phyloP scores from a whole-genome alignment of 2,888 invertebrate species.

The Eupithecia centaureata region DNA sequence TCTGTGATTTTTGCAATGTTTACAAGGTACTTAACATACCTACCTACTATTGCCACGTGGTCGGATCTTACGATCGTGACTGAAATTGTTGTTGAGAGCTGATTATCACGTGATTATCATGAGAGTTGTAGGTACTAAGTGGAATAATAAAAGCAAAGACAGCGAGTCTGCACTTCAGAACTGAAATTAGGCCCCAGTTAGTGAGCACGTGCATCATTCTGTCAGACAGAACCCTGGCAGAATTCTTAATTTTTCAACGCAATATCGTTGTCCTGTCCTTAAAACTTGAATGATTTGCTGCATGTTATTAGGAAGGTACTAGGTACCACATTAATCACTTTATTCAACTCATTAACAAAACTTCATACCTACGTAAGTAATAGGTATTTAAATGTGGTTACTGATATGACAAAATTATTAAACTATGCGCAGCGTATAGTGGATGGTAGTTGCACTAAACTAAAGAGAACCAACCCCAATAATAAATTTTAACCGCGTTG shows the following conservation, averaged over 20 bases:
- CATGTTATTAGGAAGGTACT: not conserved
- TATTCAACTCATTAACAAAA: no score
- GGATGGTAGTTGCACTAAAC: not conserved
- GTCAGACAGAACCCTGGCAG: not conserved
- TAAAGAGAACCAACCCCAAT: not conserved
- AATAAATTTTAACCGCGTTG: no score
- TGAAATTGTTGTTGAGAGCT: constrained; percentile 11
- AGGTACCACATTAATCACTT: not conserved
- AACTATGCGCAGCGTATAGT: not conserved
- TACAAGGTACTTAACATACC: constrained; percentile 45
- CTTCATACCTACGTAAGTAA: no score
- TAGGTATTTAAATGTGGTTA: no score
- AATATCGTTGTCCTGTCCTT: no score
- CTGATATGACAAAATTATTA: no score
- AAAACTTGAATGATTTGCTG: not conserved
- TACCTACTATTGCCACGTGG: not conserved
- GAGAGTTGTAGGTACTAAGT: not conserved
- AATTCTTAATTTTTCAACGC: no score
- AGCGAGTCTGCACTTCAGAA: no score
- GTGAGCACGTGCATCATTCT: no score
- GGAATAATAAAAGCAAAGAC: not conserved
- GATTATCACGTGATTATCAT: constrained; percentile 3
- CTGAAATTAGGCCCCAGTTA: no score
- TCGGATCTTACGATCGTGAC: constrained; percentile 12
- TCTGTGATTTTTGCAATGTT: constrained; percentile 76